Evolutionary conservation across 2,888 invertebrate species (phyloP), one percentile per base, ranked within the genome.

Genomic region (Marasmarcha lunaedactyla): DNA sequence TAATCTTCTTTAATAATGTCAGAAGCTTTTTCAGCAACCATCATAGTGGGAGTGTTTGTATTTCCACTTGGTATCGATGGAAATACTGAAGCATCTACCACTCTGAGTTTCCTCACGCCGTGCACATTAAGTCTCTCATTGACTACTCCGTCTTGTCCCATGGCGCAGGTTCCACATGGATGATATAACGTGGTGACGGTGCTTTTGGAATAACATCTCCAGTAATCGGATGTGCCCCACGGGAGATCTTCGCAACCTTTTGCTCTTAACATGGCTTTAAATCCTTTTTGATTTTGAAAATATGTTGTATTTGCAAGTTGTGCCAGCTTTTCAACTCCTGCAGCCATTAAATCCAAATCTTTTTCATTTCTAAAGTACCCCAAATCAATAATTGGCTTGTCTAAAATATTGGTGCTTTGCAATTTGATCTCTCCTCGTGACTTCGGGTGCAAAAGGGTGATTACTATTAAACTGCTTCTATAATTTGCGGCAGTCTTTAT

Each of bases 101-200:
- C 59, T 1, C 61, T 48, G 36, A 62, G 46, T 13, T 52, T 15
- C 2, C 44, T 14, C 12, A 51, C 46, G 7, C 55, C 52, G 12
- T 42, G 46, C 36, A 62, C 59, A 2, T 51, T 51, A 33, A 59
- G 46, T 14, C 36, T 36, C 13, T 40, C 36, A 38, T 59, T 54
- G 37, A 55, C 44, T 42, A 55, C 59, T 5, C 47, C 4, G n/a
- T n/a, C n/a, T n/a, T n/a, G n/a, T n/a, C 58, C 56, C 51, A 57
- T 34, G 1, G 50, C 41, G 34, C 51, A 48, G n/a, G 56, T 53
- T 11, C 69, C 64, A 6, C 67, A 70, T 43, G 85, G 83, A 57
- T 88, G 88, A 54, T 86, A 87, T 36, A 87, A 69, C 2, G 85
- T 86, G 36, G 81, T 68, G 2, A 84, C 73, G 45, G 85, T 62